phyloP scores from a whole-genome alignment of 2,888 invertebrate species.

The Mactromeris polynyma region DNA sequence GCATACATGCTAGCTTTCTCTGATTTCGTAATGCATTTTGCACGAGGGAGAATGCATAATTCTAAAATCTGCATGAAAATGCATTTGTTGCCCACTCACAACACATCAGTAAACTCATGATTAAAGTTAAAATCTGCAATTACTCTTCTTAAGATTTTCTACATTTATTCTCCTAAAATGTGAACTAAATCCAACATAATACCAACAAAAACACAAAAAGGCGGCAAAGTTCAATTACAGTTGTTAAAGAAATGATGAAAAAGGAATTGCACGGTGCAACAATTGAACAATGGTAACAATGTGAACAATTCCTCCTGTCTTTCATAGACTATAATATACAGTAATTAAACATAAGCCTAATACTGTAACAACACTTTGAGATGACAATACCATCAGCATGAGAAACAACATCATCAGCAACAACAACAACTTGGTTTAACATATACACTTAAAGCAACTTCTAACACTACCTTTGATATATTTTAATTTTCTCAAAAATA shows the following conservation, averaged over 20 bases:
- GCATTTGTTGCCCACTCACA: conserved; percentile 12
- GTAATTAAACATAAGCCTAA: background rate
- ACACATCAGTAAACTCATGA: background rate
- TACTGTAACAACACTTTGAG: background rate
- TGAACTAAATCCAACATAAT: background rate
- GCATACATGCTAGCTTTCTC: conserved; percentile 3
- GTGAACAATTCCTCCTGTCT: no score
- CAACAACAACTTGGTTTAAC: background rate
- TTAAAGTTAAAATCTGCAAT: conserved; percentile 21
- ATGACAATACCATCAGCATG: background rate
- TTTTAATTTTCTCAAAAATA: no score
- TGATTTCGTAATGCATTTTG: conserved; percentile 11
- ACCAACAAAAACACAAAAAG: background rate
- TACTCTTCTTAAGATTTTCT: conserved; percentile 16
- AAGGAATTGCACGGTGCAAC: background rate
- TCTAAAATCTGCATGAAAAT: background rate
- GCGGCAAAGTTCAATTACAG: background rate
- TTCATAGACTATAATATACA: background rate
- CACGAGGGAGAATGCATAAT: conserved; percentile 11
- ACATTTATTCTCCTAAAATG: conserved; percentile 15
- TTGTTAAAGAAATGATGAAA: background rate
- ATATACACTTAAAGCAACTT: no score
- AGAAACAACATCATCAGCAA: background rate
- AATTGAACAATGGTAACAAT: background rate
- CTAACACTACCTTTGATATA: no score